phyloP scores from a whole-genome alignment of 2,888 invertebrate genomes.

The Mesorhabditis spiculigera region DNA sequence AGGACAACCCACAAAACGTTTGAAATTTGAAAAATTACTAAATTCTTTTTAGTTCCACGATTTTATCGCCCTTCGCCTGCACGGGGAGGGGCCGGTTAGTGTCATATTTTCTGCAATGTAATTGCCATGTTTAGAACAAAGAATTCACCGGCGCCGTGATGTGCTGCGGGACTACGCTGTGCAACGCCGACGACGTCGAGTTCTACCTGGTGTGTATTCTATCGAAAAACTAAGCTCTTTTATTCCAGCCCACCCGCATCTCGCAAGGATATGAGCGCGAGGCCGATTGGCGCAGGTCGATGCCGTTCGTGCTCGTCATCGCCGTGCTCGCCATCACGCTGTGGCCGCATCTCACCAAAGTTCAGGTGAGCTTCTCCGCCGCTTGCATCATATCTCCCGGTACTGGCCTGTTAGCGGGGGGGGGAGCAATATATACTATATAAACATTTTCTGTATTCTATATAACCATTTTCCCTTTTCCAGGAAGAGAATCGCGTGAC shows the following conservation, averaged over 20 bases:
- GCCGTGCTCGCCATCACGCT: neutral
- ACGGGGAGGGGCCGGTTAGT: no score
- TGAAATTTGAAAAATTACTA: no score
- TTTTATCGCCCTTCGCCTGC: no score
- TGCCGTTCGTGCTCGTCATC: neutral
- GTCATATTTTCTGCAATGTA: no score
- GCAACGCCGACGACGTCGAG: slow-evolving; percentile 2
- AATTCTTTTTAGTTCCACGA: no score
- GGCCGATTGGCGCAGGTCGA: neutral
- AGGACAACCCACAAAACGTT: neutral
- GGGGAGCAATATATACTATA: neutral
- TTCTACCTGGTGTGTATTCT: neutral
- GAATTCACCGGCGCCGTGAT: neutral
- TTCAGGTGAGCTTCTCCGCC: neutral
- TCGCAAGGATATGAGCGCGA: neutral
- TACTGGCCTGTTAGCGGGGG: neutral
- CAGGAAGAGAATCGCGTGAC: neutral
- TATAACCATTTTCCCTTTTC: no score
- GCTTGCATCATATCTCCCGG: neutral
- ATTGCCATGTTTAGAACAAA: neutral
- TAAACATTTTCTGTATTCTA: no score
- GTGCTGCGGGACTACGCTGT: neutral
- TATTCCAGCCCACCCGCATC: neutral
- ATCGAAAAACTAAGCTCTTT: neutral
- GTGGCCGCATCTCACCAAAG: slow-evolving; percentile 3